phyloP scores from a whole-genome alignment of 2,797 vertebrate genomes.

The Poecile montanus region DNA sequence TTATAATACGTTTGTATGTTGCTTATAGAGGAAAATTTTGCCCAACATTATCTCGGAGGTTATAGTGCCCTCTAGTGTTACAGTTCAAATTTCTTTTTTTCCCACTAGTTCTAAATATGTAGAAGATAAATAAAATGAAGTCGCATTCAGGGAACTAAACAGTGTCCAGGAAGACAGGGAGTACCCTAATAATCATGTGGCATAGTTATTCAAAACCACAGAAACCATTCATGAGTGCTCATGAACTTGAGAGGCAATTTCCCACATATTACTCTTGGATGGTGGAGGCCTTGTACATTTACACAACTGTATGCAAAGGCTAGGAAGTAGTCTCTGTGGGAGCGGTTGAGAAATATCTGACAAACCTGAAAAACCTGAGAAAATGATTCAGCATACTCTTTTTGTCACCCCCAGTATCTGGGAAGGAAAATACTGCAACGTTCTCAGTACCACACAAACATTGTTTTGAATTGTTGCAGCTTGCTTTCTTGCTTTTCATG shows the following conservation, averaged over 20 bases:
- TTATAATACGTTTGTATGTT: not conserved
- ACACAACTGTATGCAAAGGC: not conserved
- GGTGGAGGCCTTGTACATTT: not conserved
- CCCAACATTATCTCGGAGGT: not conserved
- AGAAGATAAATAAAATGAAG: not conserved
- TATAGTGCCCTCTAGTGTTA: constrained; percentile 71
- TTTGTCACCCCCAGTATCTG: not conserved
- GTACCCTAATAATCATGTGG: not conserved
- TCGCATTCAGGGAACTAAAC: not conserved
- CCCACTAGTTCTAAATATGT: not conserved
- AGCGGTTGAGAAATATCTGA: not conserved
- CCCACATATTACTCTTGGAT: not conserved
- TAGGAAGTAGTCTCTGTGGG: not conserved
- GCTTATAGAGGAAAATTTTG: not conserved
- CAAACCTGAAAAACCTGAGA: not conserved
- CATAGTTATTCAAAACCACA: not conserved
- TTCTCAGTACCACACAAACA: not conserved
- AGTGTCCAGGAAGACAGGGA: not conserved
- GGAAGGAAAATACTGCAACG: not conserved
- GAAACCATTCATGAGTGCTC: not conserved
- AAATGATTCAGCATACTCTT: not conserved
- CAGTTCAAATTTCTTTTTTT: not conserved
- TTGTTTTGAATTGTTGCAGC: not conserved
- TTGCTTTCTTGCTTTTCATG: not conserved
- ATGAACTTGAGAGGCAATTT: not conserved